phyloP scores from a whole-genome alignment of 2,113 vertebrate species.

The Herpailurus yagouaroundi region DNA sequence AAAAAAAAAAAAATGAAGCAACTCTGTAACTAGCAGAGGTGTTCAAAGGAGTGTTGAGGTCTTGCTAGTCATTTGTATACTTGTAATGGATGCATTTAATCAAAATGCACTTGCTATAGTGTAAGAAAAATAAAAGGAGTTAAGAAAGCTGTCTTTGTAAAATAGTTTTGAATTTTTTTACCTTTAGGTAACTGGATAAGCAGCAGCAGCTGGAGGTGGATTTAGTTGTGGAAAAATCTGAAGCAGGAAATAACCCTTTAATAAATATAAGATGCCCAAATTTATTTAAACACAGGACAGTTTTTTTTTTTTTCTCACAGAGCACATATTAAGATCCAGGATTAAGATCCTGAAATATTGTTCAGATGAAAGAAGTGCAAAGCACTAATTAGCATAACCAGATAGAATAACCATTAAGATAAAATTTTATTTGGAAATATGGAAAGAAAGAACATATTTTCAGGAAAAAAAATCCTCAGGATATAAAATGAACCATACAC shows the following conservation, averaged over 20 bases:
- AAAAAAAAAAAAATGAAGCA: not conserved
- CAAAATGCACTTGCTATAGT: not conserved
- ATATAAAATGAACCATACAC: not conserved
- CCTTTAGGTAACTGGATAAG: not conserved
- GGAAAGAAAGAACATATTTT: not conserved
- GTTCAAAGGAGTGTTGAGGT: not conserved
- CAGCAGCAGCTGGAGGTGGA: not conserved
- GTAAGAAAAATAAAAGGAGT: not conserved
- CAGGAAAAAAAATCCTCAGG: not conserved
- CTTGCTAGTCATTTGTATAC: not conserved
- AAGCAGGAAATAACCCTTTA: not conserved
- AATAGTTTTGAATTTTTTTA: not conserved
- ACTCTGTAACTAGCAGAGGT: not conserved
- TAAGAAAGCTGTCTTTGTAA: not conserved
- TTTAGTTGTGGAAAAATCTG: not conserved
- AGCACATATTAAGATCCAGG: not conserved
- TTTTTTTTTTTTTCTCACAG: not conserved
- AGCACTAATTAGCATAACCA: not conserved
- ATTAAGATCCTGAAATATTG: not conserved
- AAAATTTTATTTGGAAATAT: not conserved
- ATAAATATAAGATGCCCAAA: not conserved
- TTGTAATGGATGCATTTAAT: not conserved
- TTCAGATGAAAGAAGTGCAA: not conserved
- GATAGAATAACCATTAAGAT: not conserved
- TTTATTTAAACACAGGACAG: not conserved